A percentile compares a stretch with the other conserved stretches of the same genome.
Conservation (phyloP, 2,113 vertebrate genomes). For the Epinephelus cyanopodus region DNA sequence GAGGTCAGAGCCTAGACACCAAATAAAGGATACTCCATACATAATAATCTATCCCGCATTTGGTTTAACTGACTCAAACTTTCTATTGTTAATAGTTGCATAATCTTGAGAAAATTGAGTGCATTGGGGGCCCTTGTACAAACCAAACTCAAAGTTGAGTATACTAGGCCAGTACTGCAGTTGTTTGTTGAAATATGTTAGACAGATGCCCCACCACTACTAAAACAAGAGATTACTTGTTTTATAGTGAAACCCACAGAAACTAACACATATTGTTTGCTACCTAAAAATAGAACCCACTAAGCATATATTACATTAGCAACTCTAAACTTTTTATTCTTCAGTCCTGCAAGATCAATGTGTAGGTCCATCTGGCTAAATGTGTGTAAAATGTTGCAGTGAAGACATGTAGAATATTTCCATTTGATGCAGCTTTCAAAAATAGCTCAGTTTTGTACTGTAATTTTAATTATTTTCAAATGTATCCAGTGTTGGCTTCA, state of each 20-base stretch:
- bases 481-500: background rate
- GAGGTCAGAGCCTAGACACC: background rate
- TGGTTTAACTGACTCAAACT: background rate
- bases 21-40: background rate
- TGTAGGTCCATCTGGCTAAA: background rate
- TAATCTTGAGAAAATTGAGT: background rate
- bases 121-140: background rate
- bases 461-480: background rate
- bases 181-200: background rate
- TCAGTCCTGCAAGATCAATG: background rate
- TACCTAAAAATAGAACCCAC: background rate
- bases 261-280: background rate
- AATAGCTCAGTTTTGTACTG: background rate
- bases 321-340: background rate
- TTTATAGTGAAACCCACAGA: background rate
- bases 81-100: background rate
- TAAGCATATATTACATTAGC: constrained; percentile 3
- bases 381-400: background rate
- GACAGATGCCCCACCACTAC: background rate
- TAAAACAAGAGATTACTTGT: background rate
- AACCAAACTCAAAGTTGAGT: background rate
- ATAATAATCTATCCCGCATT: background rate
- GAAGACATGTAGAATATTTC: background rate
- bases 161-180: background rate
- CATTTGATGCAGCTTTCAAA: background rate